Percentiles rank a stretch among this genome's conserved stretches.
phyloP scores from a whole-genome alignment of 2,113 vertebrate genomes.

The Rhombomys opimus region DNA sequence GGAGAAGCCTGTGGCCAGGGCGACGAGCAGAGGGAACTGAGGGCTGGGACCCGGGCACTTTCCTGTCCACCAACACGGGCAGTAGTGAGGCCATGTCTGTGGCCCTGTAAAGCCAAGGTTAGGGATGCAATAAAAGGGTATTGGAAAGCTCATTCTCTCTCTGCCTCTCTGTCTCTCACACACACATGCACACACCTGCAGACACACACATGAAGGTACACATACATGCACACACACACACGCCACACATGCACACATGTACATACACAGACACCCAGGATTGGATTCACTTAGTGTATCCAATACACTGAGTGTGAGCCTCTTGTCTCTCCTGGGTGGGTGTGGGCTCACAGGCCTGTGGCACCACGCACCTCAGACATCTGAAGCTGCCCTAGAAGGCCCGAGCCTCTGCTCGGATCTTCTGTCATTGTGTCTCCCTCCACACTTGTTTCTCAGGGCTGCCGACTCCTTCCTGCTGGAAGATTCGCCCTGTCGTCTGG shows the following conservation, averaged over 20 bases:
- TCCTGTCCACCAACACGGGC: neutral
- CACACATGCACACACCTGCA: neutral
- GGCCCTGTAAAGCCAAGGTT: neutral
- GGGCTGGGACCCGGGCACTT: neutral
- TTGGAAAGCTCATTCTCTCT: neutral
- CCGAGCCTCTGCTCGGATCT: neutral
- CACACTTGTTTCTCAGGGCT: neutral
- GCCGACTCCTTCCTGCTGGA: neutral
- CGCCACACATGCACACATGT: neutral
- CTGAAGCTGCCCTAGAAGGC: neutral
- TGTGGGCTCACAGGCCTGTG: neutral
- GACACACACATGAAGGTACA: rapidly evolving
- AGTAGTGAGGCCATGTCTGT: neutral
- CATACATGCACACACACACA: neutral
- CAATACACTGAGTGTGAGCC: neutral
- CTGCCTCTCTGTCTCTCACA: neutral
- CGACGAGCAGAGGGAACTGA: neutral
- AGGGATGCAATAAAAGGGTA: neutral
- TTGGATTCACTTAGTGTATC: neutral
- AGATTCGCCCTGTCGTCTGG: neutral
- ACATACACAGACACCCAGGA: neutral
- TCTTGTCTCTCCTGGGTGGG: neutral
- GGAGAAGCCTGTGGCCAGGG: neutral
- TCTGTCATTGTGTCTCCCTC: neutral
- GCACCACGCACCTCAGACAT: neutral